Evolutionary conservation across 2,113 vertebrate genomes (phyloP).

Genomic region (Murina feae): DNA sequence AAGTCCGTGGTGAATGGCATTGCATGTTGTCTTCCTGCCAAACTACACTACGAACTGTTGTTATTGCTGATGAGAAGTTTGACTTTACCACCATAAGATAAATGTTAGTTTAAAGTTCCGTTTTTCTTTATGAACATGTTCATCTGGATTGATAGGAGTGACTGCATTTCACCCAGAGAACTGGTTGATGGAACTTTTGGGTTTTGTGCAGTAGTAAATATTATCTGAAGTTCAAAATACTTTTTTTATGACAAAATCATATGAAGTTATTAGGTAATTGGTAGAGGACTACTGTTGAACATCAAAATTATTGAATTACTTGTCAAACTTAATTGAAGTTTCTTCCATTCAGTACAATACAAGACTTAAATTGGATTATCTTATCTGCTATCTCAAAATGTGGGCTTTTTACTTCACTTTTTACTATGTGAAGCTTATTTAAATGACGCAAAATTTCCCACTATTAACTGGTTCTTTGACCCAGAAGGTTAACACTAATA

Average conservation of each 20-base stretch:
- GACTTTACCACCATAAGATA: slow-evolving; percentile 59
- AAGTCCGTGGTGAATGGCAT: slow-evolving; percentile 48
- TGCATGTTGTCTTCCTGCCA: slow-evolving; percentile 39
- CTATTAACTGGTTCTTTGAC: not conserved
- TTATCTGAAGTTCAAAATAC: not conserved
- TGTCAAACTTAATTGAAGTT: not conserved
- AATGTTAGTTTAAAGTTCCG: slow-evolving; percentile 66
- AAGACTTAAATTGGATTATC: not conserved
- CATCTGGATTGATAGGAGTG: slow-evolving; percentile 59
- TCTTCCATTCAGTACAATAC: not conserved
- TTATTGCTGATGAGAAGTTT: slow-evolving; percentile 57
- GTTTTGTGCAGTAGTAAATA: not conserved
- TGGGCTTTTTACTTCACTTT: not conserved
- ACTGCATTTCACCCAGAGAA: slow-evolving; percentile 3
- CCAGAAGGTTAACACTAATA: not conserved
- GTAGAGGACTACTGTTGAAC: not conserved
- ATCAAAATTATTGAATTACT: not conserved
- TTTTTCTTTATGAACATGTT: slow-evolving; percentile 67
- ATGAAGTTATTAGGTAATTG: not conserved
- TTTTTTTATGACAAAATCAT: not conserved
- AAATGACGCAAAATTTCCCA: not conserved
- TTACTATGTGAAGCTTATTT: not conserved
- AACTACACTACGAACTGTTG: slow-evolving; percentile 33
- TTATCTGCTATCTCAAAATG: not conserved
- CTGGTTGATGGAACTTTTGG: not conserved